Evolutionary conservation across 2,888 invertebrate species (phyloP), one percentile per base, ranked within the genome.

Genomic region (Allophyes oxyacanthae): DNA sequence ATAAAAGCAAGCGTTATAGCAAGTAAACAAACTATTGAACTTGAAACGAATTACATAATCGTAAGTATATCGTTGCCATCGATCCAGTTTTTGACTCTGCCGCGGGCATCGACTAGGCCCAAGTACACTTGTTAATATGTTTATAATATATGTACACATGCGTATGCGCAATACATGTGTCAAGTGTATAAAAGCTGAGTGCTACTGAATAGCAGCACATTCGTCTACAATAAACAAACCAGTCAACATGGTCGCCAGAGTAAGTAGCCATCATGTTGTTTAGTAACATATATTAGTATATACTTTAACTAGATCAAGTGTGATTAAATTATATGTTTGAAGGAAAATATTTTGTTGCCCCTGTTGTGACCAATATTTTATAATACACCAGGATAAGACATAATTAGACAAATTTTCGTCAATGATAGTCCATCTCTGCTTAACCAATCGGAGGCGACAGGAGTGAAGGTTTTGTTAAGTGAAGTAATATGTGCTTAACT

Each of bases 241-340:
- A 80, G 79, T 79, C 88, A 87, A 89, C 87, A 92, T 92, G 92
- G 85, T 85, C 73, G 88, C 87, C 71, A 88, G 88, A 90, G 92
- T 92, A 75, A 92, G 92, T 89, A 72, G 30, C 55, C 63, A 43
- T 43, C 44, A 28, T 41, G 36, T 42, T 42, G 34, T 32, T 52
- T 11, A 13, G 20, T 20, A 20, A 4, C 20, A 4, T 28, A 15
- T 43, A 28, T 15, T 40, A 26, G 11, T 33, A 45, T 49, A 3
- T 30, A 32, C 2, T n/a, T n/a, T 44, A 20, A 42, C 10, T 33
- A 37, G 15, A 43, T 25, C 20, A 20, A 41, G 28, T 9, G 11
- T 9, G 9, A 9, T 38, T 9, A 4, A 20, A 11, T 25, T 41
- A 33, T 7, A 20, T 28, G 8, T 28, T 8, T 6, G 6, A 6